Evolutionary conservation across 2,797 vertebrate species (phyloP).

Genomic region (Malacoraja senta): DNA sequence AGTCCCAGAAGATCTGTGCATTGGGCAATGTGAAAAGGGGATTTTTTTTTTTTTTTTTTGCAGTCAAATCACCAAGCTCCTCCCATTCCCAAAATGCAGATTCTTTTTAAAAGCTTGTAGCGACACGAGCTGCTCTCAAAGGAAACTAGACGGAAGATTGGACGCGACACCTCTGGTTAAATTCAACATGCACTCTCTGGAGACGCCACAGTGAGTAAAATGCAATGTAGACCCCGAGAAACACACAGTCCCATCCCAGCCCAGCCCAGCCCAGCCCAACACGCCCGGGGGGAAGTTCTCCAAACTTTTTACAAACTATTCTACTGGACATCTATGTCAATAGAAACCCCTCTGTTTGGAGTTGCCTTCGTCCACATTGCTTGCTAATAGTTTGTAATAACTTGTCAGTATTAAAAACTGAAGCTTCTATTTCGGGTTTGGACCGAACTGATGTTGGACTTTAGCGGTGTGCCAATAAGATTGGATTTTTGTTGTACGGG

Average conservation of each 20-base stretch:
- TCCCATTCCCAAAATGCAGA: neutral
- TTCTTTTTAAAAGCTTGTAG: neutral
- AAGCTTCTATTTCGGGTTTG: neutral
- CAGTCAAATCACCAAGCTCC: neutral
- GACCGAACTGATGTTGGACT: neutral
- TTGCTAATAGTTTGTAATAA: neutral
- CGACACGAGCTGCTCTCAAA: neutral
- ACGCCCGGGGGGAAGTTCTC: too few species aligned
- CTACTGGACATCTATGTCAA: neutral
- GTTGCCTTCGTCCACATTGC: neutral
- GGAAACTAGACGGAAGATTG: neutral
- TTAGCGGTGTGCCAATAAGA: neutral
- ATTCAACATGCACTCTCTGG: slow-evolving; percentile 28
- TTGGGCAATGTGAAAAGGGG: neutral
- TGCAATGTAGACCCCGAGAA: neutral
- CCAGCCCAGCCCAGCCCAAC: too few species aligned
- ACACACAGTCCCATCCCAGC: neutral
- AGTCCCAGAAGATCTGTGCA: neutral
- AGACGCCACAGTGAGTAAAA: slow-evolving; percentile 18
- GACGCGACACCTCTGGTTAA: too few species aligned
- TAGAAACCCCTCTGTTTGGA: neutral
- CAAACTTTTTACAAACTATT: neutral
- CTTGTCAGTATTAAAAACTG: neutral
- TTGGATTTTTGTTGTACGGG: neutral
- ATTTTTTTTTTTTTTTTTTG: slow-evolving; percentile 34